phyloP scores from a whole-genome alignment of 2,113 vertebrate genomes.

The Odobenus rosmarus region DNA sequence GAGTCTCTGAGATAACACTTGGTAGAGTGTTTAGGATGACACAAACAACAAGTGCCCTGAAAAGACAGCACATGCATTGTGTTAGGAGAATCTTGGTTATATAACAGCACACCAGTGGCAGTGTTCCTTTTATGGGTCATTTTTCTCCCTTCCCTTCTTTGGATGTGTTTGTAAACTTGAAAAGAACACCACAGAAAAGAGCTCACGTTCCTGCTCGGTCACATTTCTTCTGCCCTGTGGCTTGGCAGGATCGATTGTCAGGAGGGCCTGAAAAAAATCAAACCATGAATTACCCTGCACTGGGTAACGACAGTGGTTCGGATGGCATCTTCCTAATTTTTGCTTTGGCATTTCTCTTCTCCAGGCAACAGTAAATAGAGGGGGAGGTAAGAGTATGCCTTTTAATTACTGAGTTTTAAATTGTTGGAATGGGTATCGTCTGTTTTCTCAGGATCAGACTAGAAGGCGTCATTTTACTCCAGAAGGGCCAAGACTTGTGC shows the following conservation, averaged over 20 bases:
- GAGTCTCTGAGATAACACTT: background rate
- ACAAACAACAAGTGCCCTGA: background rate
- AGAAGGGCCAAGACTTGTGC: background rate
- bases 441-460: slow-evolving; percentile 15
- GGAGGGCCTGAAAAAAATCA: background rate
- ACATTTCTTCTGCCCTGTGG: background rate
- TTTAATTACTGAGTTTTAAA: slow-evolving; percentile 15
- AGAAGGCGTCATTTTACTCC: background rate
- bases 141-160: background rate
- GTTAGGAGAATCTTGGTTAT: background rate
- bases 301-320: background rate
- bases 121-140: background rate
- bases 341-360: slow-evolving; percentile 18
- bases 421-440: background rate
- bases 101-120: background rate
- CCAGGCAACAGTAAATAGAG: background rate
- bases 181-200: background rate
- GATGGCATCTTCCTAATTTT: background rate
- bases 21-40: background rate
- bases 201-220: background rate
- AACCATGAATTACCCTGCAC: background rate
- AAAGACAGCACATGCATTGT: background rate
- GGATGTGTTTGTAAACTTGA: slow-evolving; percentile 21
- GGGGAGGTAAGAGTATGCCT: background rate
- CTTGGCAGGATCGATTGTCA: background rate